Evolutionary conservation across 2,888 invertebrate genomes (phyloP), one percentile per base, ranked within the genome.

Genomic region (Pherbina coryleti): DNA sequence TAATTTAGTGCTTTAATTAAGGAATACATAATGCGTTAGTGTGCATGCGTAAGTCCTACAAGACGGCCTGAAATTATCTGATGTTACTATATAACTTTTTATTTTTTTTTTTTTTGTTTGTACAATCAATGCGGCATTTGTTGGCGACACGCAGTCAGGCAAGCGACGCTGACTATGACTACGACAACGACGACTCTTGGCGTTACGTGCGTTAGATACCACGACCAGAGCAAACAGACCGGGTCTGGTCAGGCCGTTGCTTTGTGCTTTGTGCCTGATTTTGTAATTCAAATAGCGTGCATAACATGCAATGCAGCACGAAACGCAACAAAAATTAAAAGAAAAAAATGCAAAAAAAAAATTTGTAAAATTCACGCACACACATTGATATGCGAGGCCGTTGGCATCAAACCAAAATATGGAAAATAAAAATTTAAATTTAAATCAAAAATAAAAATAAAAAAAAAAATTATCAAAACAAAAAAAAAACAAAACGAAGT

Each of bases 351-450:
- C 17, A 60, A 25, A 25, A 7, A 11, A 60, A 28, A 60, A 11
- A 22, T n/a, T n/a, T n/a, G n/a, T n/a, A 60, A 60, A 60, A 28
- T 44, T 14, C 57, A 44, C 49, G 62, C 31, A 53, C 37, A 49
- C 49, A 22, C 55, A 53, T 31, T 34, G 66, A 51, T 49, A 14
- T 17, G 60, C 19, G 57, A 49, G 62, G 75, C 53, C 75, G 37
- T 75, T 75, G 75, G 75, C 75, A 37, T 44, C 22, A 7, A n/a
- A 66, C 75, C 75, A 75, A 75, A 75, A 75, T 67, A 73, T 62
- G 62, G 55, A 67, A 67, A 75, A 37, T 22, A 31, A 28, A 73
- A 8, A 28, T 62, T 62, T 25, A 67, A 55, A 66, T 53, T 37
- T 70, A 62, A 62, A 74, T 31, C 31, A 28, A 64, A 74, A 74